Conservation (phyloP, 2,797 vertebrate genomes). For the Acanthurus leucopareius region DNA sequence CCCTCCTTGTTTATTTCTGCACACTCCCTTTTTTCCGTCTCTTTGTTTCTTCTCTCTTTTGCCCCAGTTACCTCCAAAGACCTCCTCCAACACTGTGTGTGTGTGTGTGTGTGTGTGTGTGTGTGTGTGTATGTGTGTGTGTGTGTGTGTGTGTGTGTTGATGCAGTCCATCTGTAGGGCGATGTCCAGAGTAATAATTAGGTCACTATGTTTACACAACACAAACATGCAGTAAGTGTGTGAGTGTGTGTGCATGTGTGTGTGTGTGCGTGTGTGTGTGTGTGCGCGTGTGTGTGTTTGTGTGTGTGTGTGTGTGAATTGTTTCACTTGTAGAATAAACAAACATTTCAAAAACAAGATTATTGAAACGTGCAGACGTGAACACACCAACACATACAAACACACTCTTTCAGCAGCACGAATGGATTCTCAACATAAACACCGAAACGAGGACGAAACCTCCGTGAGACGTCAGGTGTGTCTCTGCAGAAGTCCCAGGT, state of each 20-base stretch:
- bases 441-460: no score
- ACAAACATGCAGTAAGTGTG: constrained; percentile 23
- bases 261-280: neutral
- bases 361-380: neutral
- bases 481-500: no score
- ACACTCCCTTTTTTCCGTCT: constrained; percentile 2
- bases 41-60: neutral
- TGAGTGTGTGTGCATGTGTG: constrained; percentile 12
- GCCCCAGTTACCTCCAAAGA: constrained; percentile 6
- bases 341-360: constrained; percentile 3
- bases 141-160: constrained; percentile 26
- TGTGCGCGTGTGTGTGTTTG: neutral
- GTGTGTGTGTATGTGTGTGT: neutral
- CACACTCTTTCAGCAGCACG: neutral
- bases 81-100: neutral
- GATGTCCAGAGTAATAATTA: constrained; percentile 48
- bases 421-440: neutral
- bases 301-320: no score
- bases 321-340: constrained; percentile 3
- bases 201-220: constrained; percentile 47
- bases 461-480: no score
- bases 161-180: constrained; percentile 64
- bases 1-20: constrained; percentile 32
- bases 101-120: no score
- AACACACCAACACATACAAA: neutral